Conservation (phyloP, 23 tunicate species). For the Clavelina lepadiformis region DNA sequence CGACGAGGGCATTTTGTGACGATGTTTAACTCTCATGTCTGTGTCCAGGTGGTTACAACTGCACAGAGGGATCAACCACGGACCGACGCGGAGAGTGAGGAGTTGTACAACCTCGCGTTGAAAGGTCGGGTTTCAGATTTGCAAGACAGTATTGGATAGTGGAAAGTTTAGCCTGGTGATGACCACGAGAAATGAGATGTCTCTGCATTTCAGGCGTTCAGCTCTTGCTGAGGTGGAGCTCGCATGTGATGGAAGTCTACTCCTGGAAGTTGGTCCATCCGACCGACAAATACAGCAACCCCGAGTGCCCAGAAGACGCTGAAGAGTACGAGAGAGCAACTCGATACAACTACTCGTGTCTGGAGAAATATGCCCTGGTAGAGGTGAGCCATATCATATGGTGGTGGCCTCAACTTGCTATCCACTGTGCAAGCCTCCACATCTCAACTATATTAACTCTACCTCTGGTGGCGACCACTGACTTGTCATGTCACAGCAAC, state of each 20-base stretch:
- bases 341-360: conserved; percentile 91
- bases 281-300: conserved; percentile 78
- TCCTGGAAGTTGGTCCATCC: conserved; percentile 99
- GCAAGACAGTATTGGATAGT: not conserved
- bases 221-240: conserved; percentile 79
- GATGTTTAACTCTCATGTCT: not conserved
- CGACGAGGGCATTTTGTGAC: not conserved
- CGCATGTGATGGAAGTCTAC: conserved; percentile 98
- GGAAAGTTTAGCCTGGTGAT: not conserved
- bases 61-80: conserved; percentile 92
- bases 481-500: no score
- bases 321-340: conserved; percentile 98
- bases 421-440: no score
- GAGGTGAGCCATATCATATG: no score
- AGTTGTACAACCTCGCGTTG: conserved; percentile 61
- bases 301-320: conserved; percentile 90
- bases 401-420: no score
- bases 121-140: conserved; percentile 28
- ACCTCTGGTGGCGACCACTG: no score
- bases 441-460: no score
- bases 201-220: conserved; percentile 52
- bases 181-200: no score
- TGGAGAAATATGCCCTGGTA: conserved; percentile 96
- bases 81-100: conserved; percentile 74
- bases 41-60: conserved; percentile 72